Base-by-base conservation (phyloP, 2,113 vertebrate species). In the Pollimyrus isidori region DNA sequence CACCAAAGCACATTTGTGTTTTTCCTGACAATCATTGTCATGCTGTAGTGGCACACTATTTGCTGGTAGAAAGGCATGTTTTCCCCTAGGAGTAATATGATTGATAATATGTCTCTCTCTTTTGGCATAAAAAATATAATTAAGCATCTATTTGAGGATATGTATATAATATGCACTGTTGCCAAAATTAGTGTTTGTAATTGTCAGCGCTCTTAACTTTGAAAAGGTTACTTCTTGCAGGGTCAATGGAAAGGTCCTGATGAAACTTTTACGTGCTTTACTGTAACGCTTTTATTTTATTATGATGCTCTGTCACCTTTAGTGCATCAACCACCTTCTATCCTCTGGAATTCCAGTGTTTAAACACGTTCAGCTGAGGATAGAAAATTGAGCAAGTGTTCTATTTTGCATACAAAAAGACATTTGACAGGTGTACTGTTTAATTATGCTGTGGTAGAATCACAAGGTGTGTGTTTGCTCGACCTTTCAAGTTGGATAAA, bases 381-480 rank as follows among this genome's bases (percentile, higher is more conserved):
- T 48, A 84, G 82, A 45, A 88, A 76, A 88, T 88, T 76, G 87
- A 88, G 62, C 65, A 88, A 88, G 87, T 73, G 87, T 65, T 88
- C 62, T 88, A 26, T 88, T 88, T 88, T 49, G 62, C 87, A 88
- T 88, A 76, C 62, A 88, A 76, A 88, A 88, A 88, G 87, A 88
- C 87, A 49, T 88, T 76, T 88, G 87, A 50, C 46, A 88, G 87
- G 87, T 88, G 87, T 50, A 48, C 87, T 88, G 65, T 88, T 88
- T 88, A 88, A 88, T 88, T 88, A 88, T 88, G 65, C 87, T 73
- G 87, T 48, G 65, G 46, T 65, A 35, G 87, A 88, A 88, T 73
- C 87, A 88, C 87, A 88, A 88, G 87, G 87, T 88, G 87, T 88
- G 87, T 76, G 87, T 88, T 76, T 88, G 87, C 65, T 80, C 65